Conservation (phyloP, 2,113 vertebrate species). For the Saguinus midas region DNA sequence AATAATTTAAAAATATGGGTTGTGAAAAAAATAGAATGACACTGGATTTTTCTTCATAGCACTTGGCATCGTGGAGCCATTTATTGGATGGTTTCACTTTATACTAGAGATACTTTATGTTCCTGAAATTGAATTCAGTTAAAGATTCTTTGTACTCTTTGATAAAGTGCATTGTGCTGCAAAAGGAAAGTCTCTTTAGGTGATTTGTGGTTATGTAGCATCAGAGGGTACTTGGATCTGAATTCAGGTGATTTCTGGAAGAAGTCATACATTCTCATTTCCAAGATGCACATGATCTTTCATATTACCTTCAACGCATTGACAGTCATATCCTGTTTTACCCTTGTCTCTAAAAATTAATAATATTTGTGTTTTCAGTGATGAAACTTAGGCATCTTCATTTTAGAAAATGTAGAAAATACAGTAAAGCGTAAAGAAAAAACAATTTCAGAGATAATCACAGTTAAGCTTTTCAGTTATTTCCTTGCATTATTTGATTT, state of each 20-base stretch:
- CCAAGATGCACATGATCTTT: background rate
- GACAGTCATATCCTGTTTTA: background rate
- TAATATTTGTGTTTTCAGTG: background rate
- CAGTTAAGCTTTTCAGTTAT: background rate
- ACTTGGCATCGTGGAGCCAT: background rate
- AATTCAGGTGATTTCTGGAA: background rate
- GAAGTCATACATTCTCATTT: background rate
- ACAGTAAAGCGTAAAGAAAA: background rate
- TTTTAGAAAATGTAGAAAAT: background rate
- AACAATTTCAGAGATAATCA: background rate
- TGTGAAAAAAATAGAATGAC: background rate
- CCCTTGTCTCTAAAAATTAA: conserved; percentile 1
- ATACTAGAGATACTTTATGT: background rate
- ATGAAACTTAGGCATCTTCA: background rate
- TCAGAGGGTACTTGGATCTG: background rate
- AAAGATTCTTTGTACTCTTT: background rate
- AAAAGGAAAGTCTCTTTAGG: background rate
- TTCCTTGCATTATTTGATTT: background rate
- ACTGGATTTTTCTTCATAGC: background rate
- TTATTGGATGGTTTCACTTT: background rate
- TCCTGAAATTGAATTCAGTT: background rate
- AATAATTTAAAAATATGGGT: conserved; percentile 1
- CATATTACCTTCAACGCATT: background rate
- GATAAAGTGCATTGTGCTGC: background rate
- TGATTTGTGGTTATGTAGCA: background rate